These are phyloP conservation scores for Pagrus major DNA, from an alignment of 2,113 vertebrate species.

Conservation along the genomic window DNA sequence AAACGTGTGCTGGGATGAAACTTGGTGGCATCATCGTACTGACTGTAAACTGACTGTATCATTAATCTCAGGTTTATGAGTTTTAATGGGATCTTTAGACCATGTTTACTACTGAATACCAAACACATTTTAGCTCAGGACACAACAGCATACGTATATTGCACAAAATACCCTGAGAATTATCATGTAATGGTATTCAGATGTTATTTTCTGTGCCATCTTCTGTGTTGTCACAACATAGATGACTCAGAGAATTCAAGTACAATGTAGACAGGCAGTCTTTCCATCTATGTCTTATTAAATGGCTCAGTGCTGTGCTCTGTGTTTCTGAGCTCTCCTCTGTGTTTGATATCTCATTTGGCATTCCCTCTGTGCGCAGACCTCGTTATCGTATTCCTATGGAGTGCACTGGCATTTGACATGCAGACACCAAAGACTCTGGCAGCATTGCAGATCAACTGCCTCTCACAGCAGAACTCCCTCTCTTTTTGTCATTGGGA, in stretches of 20 bases:
- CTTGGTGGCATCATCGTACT: constrained; percentile 6
- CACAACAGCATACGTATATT: constrained; percentile 10
- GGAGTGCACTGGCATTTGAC: constrained; percentile 74
- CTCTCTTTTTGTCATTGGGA: constrained; percentile 34
- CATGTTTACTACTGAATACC: not conserved
- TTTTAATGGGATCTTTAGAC: constrained; percentile 27
- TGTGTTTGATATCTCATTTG: constrained; percentile 73
- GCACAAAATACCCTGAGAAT: not conserved
- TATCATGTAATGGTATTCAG: not conserved
- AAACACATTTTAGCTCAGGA: constrained; percentile 7
- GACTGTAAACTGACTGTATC: constrained; percentile 12
- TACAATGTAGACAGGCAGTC: constrained; percentile 37
- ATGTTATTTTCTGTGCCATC: constrained; percentile 6
- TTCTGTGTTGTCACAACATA: constrained; percentile 8
- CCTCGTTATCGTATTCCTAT: constrained; percentile 77
- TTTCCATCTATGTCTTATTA: constrained; percentile 68
- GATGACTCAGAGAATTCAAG: constrained; percentile 25
- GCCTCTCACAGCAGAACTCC: constrained; percentile 47
- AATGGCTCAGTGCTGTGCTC: constrained; percentile 48
- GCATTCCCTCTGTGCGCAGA: constrained; percentile 71
- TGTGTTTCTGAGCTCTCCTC: constrained; percentile 57
- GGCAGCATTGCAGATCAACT: constrained; percentile 69
- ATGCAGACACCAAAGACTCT: constrained; percentile 71
- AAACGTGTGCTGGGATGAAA: constrained; percentile 7
- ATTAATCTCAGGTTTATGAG: constrained; percentile 11